Base-by-base conservation (phyloP, 2,888 invertebrate species). In the Nebria salina region DNA sequence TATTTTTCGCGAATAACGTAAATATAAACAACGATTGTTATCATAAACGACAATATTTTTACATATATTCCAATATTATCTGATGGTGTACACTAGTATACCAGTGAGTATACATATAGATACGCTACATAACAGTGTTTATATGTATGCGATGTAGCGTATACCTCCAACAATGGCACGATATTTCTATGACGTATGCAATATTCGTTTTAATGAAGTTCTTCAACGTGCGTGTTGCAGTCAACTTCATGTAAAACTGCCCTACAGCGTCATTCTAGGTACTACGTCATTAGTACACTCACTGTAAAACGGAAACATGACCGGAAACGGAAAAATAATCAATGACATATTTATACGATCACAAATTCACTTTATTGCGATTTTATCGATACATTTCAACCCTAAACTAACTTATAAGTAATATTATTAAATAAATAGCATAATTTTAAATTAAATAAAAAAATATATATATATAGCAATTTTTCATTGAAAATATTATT, bases 101-200 rank as follows among this genome's bases (percentile, higher is more conserved):
- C 20, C 20, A 20, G 20, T 20, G 20, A 20, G 76, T 79, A 79
- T 79, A 78, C 76, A 78, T 78, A 75, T 78, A 78, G 20, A 54
- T 79, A 66, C 66, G 66, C n/a, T 25, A n/a, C 13, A 25, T 66
- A 25, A 20, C 41, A 43, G 76, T 79, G 43, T 79, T 77, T 79
- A 76, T 79, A 79, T 77, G 70, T 79, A 79, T 79, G 68, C 43
- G 42, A 65, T 76, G 74, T 72, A 25, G 25, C 34, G 26, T 26
- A 25, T 26, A 34, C 26, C 20, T 15, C 42, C 73, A 73, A 73
- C 73, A 73, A 73, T 73, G 73, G 15, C 73, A 73, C 73, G 73
- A 73, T 41, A 73, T 34, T 15, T 73, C 25, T 75, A 43, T 75
- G 75, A 75, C 75, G 75, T 75, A 43, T 15, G 54, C 75, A 64